Percentiles rank a stretch among this genome's conserved stretches.
Evolutionary conservation across 2,888 invertebrate genomes (phyloP).

Genomic region (Drosophila bunnanda): DNA sequence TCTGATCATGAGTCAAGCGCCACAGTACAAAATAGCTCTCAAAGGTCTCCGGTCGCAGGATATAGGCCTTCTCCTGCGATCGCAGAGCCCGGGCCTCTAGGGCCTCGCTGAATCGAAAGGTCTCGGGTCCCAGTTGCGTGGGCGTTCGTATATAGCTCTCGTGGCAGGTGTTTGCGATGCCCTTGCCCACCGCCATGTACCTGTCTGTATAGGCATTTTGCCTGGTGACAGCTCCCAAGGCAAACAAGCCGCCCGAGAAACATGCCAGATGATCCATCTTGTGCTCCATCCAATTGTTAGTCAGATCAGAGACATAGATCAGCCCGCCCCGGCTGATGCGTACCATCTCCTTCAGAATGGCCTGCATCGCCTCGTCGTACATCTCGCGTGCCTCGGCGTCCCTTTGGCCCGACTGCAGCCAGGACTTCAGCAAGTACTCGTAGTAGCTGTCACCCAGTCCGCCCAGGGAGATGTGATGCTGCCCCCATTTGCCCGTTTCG

Average conservation of each 20-base stretch:
- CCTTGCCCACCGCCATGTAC: constrained; percentile 95
- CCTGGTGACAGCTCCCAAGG: constrained; percentile 93
- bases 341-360: constrained; percentile 93
- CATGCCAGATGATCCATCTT: constrained; percentile 99
- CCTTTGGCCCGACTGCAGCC: constrained; percentile 92
- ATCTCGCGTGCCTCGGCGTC: constrained; percentile 94
- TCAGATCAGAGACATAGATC: constrained; percentile 95
- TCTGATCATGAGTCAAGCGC: constrained; percentile 97
- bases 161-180: constrained; percentile 97
- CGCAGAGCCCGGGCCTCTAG: constrained; percentile 96
- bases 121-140: constrained; percentile 97
- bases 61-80: constrained; percentile 97
- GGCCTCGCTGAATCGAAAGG: constrained; percentile 94
- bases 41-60: constrained; percentile 97
- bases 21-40: constrained; percentile 99
- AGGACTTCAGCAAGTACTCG: constrained; percentile 98
- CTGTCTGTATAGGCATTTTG: constrained; percentile 90
- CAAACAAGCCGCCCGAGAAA: constrained; percentile 98
- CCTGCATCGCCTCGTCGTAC: constrained; percentile 97
- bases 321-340: constrained; percentile 92
- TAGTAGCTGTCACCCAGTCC: constrained; percentile 99
- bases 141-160: constrained; percentile 95
- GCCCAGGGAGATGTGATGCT: constrained; percentile 98
- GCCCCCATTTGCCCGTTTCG: constrained; percentile 98
- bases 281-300: constrained; percentile 95